Evolutionary conservation across 2,113 vertebrate genomes (phyloP), one percentile per base, ranked within the genome.

Genomic region (Perccottus glenii): DNA sequence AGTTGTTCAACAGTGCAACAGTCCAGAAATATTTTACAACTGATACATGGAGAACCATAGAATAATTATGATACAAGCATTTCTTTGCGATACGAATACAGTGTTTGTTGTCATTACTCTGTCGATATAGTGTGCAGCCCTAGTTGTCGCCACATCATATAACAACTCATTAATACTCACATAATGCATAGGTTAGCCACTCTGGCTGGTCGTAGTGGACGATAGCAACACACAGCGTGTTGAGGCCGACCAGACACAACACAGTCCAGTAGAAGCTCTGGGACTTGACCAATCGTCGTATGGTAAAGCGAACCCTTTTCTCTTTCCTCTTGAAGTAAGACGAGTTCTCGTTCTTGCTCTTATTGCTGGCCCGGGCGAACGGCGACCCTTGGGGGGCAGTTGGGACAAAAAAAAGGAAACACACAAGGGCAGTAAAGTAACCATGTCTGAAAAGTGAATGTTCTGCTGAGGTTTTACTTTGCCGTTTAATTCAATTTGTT

Each of bases 251-350:
- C 60, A 99, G 93, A 0, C 95, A 98, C 75, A 99, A 87, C 50
- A 99, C 97, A 0, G 90, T 92, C 97, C 97, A 99, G 89, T 99
- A 99, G 92, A 99, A 99, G 86, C 94, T 94, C 90, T 98, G 96
- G 0, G 95, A 95, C 82, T 99, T 99, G 85, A 99, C 97, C 94
- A 99, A 94, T 58, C 93, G 95, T 0, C 96, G 94, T 71, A 98
- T 96, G 85, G 96, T 96, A 89, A 99, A 99, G 6, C 96, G 95
- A 50, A 98, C 90, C 90, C 96, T 93, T 79, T 98, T 98, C 89
- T 96, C 96, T 75, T 99, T 99, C 75, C 97, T 92, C 60, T 92
- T 92, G 79, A 99, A 94, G 89, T 98, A 98, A 0, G 96, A 97
- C 0, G 95, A 96, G 90, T 88, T 96, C 61, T 98, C 96, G 0